Base-by-base conservation (phyloP, 2,113 vertebrate genomes). In the Xiphorhynchus elegans region DNA sequence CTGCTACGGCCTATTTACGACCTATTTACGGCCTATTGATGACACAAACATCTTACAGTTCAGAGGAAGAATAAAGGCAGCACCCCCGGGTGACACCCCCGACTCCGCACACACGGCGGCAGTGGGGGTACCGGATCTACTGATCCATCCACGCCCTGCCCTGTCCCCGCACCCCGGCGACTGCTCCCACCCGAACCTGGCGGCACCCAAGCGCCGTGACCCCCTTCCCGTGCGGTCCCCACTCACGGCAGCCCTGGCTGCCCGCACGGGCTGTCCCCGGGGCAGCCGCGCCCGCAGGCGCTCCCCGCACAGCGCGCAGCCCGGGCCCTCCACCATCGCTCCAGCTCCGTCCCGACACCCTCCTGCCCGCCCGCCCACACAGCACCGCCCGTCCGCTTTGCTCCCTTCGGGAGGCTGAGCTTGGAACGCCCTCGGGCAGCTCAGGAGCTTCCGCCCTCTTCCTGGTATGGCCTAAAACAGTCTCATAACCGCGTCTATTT, bases 311-410 rank as follows among this genome's bases (percentile, higher is more conserved):
- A 99, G 95, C 1, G 97, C 95, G 49, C 99, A 99, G 0, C 99
- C 98, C 2, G 99, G 99, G 12, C 99, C 99, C 81, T 99, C 99
- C 69, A 99, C 99, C 99, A 99, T 99, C 40, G 26, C 77, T 50
- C 0, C 1, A 40, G 6, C 7, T 8, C 50, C 50, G 7, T 56
- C 2, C 35, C 42, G 42, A 44, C 42, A 44, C 46, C 19, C 47
- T 11, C 11, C 55, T 11, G 6, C 78, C 37, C 40, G 26, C n/a
- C n/a, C 20, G 40, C 13, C 40, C 40, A 42, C 40, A 42, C 40
- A 42, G 40, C 40, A 15, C 35, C 8, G 26, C 5, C 1, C 1
- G 25, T 37, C 50, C 64, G 28, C 1, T 6, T 17, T 5, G 0
- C 16, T 62, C 17, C 49, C 24, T 4, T 2, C 16, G 6, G 19